Percentiles rank a stretch among this genome's conserved stretches.
These are phyloP conservation scores for Trididemnum clinides DNA, from an alignment of 23 tunicate species.

Conservation along the genomic window DNA sequence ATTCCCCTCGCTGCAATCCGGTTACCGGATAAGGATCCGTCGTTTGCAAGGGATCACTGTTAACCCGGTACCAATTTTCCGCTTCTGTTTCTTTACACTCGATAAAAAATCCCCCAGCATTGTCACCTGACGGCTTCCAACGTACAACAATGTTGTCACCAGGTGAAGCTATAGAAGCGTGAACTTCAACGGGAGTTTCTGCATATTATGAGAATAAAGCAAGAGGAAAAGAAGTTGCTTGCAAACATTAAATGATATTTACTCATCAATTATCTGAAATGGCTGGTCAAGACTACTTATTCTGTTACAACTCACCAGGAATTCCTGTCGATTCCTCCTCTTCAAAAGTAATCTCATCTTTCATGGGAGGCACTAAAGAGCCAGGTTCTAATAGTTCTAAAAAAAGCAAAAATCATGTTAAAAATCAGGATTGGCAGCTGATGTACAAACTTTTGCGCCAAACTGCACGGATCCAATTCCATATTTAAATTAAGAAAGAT, in stretches of 20 bases:
- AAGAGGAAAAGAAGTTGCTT: too few species aligned
- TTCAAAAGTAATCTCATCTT: conserved; percentile 75
- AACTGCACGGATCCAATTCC: too few species aligned
- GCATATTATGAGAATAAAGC: too few species aligned
- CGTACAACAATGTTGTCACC: conserved; percentile 56
- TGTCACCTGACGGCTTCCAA: conserved; percentile 55
- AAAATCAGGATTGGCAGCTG: too few species aligned
- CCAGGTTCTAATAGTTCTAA: conserved; percentile 68
- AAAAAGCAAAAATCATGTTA: too few species aligned
- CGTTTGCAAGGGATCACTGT: conserved; percentile 43
- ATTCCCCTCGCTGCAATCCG: conserved; percentile 55
- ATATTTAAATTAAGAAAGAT: too few species aligned
- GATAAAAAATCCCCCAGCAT: conserved; percentile 66
- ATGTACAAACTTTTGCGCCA: too few species aligned
- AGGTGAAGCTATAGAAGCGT: conserved; percentile 16
- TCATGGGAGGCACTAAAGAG: conserved; percentile 77
- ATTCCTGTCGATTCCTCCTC: conserved; percentile 58
- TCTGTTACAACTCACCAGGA: conserved; percentile 48
- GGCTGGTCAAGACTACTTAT: too few species aligned
- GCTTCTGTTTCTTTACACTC: conserved; percentile 52
- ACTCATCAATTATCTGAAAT: too few species aligned
- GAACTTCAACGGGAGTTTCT: conserved; percentile 52
- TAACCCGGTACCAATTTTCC: conserved; percentile 62
- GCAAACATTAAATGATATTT: too few species aligned
- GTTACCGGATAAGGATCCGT: conserved; percentile 83